Base-by-base conservation (phyloP, 2,797 vertebrate species). In the Saxicola maurus region DNA sequence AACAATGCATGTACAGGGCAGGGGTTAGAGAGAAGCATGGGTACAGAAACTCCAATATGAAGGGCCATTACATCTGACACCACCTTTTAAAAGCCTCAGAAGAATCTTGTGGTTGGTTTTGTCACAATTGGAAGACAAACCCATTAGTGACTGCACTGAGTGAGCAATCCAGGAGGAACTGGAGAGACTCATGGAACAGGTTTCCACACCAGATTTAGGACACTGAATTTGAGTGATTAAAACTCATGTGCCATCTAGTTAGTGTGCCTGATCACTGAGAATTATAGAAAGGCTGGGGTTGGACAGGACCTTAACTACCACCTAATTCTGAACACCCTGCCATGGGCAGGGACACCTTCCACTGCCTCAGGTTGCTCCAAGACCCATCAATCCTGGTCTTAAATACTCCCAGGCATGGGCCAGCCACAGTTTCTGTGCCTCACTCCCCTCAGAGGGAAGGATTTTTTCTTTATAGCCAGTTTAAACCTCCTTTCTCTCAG, bases 71-170 rank as follows among this genome's bases (percentile, higher is more conserved):
- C 8, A 23, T 20, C 28, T 61, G 25, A 20, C 13, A 72, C 0
- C 6, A 57, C 6, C 1, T 65, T 45, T 48, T 31, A 45, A 66
- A 37, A 33, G 19, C 16, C 5, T 68, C 25, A 30, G 7, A 80
- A 68, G 9, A 5, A 13, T 1, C 6, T 13, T 2, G 8, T 72
- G n/a, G 2, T 1, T 73, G 28, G 2, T 65, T 76, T 82, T 71
- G 5, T 24, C 17, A 20, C 24, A 4, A 16, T 2, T 13, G 6
- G 8, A 80, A 8, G 27, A 23, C 13, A 28, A 67, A 9, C 2
- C 17, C 0, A 0, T 33, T 37, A 25, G 3, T 16, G 7, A 45
- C 40, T 0, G 0, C 14, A 3, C 3, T 8, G 24, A 2, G 6
- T 24, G 17, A 76, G 24, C 17, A 69, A 13, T 31, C 8, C 42